phyloP scores from a whole-genome alignment of 2,888 invertebrate genomes.

The Pristionchus mayeri region DNA sequence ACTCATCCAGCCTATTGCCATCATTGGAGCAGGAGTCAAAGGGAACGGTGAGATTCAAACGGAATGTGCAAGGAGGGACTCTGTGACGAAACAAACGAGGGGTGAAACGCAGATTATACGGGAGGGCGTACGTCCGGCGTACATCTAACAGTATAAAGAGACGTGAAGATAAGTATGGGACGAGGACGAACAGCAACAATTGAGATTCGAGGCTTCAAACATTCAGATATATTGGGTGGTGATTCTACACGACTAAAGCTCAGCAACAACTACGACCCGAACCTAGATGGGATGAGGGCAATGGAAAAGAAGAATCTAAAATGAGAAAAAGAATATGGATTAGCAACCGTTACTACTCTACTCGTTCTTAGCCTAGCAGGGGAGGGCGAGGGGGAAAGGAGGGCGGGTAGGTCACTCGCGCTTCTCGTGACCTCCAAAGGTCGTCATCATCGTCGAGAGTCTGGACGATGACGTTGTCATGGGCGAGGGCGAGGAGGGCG shows the following conservation, averaged over 20 bases:
- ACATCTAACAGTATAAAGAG: background rate
- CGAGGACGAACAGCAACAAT: too few relatives aligned
- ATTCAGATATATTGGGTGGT: background rate
- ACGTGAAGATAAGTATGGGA: slow-evolving; percentile 28
- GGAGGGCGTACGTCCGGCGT: background rate
- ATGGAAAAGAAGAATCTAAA: too few relatives aligned
- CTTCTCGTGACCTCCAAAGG: background rate
- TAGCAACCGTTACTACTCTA: too few relatives aligned
- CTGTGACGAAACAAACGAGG: background rate
- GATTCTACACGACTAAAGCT: too few relatives aligned
- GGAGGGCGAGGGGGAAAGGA: too few relatives aligned
- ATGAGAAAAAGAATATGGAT: too few relatives aligned
- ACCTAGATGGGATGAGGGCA: too few relatives aligned
- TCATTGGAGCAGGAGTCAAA: background rate
- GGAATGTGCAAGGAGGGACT: background rate
- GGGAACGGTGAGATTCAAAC: background rate
- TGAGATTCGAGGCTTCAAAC: background rate
- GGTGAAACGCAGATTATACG: background rate
- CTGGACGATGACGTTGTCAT: slow-evolving; percentile 9
- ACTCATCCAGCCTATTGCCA: too few relatives aligned
- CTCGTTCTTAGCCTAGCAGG: too few relatives aligned
- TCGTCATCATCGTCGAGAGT: background rate
- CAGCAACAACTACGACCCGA: too few relatives aligned
- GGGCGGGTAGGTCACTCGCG: background rate
- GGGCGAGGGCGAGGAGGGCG: background rate